Percentiles rank a stretch among this genome's conserved stretches.
phyloP scores from a whole-genome alignment of 2,888 invertebrate genomes.

The Pocota personata region DNA sequence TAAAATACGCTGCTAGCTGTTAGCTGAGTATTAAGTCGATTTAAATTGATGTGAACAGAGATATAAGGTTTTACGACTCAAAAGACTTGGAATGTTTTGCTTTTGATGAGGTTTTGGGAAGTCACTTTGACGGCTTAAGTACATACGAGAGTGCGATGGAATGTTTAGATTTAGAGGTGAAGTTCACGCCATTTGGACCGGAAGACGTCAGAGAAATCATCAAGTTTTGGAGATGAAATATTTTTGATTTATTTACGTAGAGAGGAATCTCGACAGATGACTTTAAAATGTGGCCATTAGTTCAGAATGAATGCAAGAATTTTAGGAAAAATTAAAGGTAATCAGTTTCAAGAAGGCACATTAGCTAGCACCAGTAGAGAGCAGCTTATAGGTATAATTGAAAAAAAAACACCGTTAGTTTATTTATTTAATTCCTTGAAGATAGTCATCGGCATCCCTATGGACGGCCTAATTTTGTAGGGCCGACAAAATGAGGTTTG shows the following conservation, averaged over 20 bases:
- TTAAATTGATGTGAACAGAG: constrained; percentile 20
- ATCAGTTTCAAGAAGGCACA: too few relatives aligned
- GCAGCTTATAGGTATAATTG: too few relatives aligned
- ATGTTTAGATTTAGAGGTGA: constrained; percentile 8
- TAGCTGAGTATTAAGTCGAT: constrained; percentile 28
- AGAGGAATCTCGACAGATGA: neutral
- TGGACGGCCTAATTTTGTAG: too few relatives aligned
- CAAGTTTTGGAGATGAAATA: neutral
- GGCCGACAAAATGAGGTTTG: too few relatives aligned
- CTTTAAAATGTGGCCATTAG: too few relatives aligned
- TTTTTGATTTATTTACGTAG: neutral
- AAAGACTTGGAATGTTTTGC: constrained; percentile 11
- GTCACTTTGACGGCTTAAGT: neutral
- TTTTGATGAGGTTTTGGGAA: neutral
- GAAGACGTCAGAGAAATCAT: neutral
- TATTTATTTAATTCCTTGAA: too few relatives aligned
- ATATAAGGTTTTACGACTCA: constrained; percentile 26
- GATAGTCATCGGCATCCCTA: too few relatives aligned
- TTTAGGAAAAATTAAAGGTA: too few relatives aligned
- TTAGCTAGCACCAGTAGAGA: too few relatives aligned
- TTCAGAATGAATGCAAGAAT: too few relatives aligned
- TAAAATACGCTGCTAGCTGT: constrained; percentile 29
- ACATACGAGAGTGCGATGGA: neutral
- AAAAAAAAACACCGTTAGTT: too few relatives aligned
- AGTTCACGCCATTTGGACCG: constrained; percentile 15